These are phyloP conservation scores for Dendrolimus kikuchii DNA, from an alignment of 1,140 invertebrate genomes.

Conservation along the genomic window DNA sequence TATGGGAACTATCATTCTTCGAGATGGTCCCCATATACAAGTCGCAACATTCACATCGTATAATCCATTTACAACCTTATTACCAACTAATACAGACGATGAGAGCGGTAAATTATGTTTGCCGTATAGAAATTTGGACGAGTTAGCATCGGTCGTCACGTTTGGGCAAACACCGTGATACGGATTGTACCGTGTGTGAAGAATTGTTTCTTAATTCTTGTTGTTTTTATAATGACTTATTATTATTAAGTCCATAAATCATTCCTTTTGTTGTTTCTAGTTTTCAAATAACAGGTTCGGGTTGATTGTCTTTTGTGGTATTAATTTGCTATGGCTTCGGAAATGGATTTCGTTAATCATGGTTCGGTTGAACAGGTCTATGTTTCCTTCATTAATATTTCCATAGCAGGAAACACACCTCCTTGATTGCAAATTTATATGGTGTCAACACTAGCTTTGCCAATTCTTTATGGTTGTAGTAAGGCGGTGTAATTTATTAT, in stretches of 20 bases:
- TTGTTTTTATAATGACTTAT: conserved; percentile 28
- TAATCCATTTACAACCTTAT: conserved; percentile 13
- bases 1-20: conserved; percentile 57
- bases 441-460: no score
- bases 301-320: no score
- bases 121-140: conserved; percentile 8
- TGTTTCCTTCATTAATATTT: no score
- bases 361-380: no score
- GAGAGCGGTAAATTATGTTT: neutral
- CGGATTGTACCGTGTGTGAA: conserved; percentile 42
- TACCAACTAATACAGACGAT: conserved; percentile 3
- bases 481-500: no score
- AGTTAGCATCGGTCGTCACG: conserved; percentile 26
- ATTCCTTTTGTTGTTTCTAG: neutral
- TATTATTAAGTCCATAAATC: conserved; percentile 13
- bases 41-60: conserved; percentile 7
- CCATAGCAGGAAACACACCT: no score
- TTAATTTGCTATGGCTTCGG: no score
- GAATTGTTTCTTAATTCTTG: conserved; percentile 38
- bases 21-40: conserved; percentile 27
- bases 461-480: no score
- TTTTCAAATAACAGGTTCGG: no score
- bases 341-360: no score
- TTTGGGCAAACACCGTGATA: conserved; percentile 54
- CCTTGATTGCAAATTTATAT: no score